These are phyloP conservation scores for Parnassius mnemosyne DNA, from an alignment of 2,888 invertebrate genomes.

Conservation along the genomic window DNA sequence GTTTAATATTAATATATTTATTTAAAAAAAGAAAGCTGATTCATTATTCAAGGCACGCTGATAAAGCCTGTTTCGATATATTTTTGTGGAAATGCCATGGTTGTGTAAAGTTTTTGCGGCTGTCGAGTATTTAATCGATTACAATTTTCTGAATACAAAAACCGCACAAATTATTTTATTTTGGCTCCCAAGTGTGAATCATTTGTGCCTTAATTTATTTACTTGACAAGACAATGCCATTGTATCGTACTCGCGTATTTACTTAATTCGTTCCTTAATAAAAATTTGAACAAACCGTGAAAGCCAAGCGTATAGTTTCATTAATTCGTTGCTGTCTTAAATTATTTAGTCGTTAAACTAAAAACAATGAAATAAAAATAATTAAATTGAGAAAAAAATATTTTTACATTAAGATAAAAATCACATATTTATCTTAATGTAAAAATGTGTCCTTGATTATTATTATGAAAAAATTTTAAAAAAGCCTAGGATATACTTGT, in stretches of 20 bases:
- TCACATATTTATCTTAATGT: too few relatives aligned
- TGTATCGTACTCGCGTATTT: slow-evolving; percentile 20
- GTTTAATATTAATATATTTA: slow-evolving; percentile 13
- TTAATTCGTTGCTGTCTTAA: slow-evolving; percentile 11
- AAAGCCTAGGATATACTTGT: too few relatives aligned
- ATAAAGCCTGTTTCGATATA: slow-evolving; percentile 15
- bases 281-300: slow-evolving; percentile 18
- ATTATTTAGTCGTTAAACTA: slow-evolving; percentile 4
- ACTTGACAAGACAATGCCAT: slow-evolving; percentile 49
- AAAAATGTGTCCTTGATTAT: too few relatives aligned
- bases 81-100: slow-evolving; percentile 18
- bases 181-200: slow-evolving; percentile 40
- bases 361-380: slow-evolving; percentile 14
- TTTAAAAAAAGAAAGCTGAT: slow-evolving; percentile 14
- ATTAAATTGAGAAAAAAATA: background rate
- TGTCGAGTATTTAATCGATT: slow-evolving; percentile 21
- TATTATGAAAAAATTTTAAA: too few relatives aligned
- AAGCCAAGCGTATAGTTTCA: slow-evolving; percentile 11
- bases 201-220: slow-evolving; percentile 35
- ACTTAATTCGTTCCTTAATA: slow-evolving; percentile 20
- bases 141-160: slow-evolving; percentile 20
- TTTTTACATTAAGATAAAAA: too few relatives aligned
- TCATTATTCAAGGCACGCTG: slow-evolving; percentile 17
- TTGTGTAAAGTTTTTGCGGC: slow-evolving; percentile 17
- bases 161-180: slow-evolving; percentile 16